A percentile compares a stretch with the other conserved stretches of the same genome.
phyloP scores from a whole-genome alignment of 1,140 invertebrate species.

The Drosophila nikananu region DNA sequence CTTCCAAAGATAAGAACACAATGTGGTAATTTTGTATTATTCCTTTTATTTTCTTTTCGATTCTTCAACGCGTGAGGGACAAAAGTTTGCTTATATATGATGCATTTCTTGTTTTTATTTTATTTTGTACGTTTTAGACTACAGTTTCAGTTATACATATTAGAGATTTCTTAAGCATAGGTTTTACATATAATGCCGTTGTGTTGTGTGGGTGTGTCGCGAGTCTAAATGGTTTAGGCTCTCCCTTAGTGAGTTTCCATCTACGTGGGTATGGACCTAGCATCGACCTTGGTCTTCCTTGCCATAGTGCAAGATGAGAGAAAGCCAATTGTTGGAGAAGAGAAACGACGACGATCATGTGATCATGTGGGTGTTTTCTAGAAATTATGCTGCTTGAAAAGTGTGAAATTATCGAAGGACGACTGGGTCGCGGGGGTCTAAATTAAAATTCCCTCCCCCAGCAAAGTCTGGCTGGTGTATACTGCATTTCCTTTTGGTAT shows the following conservation, averaged over 20 bases:
- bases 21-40: background rate
- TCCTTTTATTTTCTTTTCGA: conserved; percentile 48
- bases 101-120: conserved; percentile 33
- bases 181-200: conserved; percentile 35
- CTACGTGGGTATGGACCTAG: conserved; percentile 6
- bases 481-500: too few species aligned
- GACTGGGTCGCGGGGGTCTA: background rate
- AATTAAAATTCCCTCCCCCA: background rate
- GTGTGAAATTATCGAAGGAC: too few species aligned
- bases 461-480: too few species aligned
- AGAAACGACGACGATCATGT: background rate
- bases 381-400: background rate
- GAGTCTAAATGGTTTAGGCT: conserved; percentile 6
- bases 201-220: conserved; percentile 6
- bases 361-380: background rate
- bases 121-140: conserved; percentile 49
- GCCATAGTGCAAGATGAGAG: too few species aligned
- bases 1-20: background rate
- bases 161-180: conserved; percentile 33
- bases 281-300: conserved; percentile 28
- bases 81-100: conserved; percentile 47
- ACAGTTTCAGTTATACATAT: conserved; percentile 43
- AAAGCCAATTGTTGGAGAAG: background rate
- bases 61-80: conserved; percentile 46
- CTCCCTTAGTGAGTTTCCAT: conserved; percentile 8